These are phyloP conservation scores for Malacoraja senta DNA, from an alignment of 2,797 vertebrate genomes.

Conservation along the genomic window DNA sequence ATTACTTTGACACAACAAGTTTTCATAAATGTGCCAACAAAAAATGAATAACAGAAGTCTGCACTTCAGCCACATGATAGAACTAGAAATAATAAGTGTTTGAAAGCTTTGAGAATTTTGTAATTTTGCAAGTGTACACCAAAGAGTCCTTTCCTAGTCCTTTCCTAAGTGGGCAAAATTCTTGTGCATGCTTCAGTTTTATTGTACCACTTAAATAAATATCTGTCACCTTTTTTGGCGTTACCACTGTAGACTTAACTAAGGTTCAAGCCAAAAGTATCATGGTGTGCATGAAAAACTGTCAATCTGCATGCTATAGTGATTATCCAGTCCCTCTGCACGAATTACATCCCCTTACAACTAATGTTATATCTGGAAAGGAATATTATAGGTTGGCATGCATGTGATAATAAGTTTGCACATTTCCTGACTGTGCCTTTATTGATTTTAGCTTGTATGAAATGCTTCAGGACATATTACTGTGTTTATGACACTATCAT, in stretches of 20 bases:
- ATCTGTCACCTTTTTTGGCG: neutral
- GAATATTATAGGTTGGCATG: neutral
- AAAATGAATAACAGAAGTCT: conserved; percentile 27
- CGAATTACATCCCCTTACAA: neutral
- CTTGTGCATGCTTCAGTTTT: neutral
- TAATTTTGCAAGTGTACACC: neutral
- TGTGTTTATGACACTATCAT: neutral
- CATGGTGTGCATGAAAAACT: neutral
- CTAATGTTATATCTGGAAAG: neutral
- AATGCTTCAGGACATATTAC: neutral
- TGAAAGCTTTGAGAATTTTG: neutral
- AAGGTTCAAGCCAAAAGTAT: neutral
- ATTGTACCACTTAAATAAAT: conserved; percentile 5
- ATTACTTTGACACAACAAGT: neutral
- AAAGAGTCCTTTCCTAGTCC: neutral
- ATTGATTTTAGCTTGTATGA: neutral
- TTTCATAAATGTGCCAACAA: neutral
- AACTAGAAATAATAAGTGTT: conserved; percentile 7
- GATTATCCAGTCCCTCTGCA: neutral
- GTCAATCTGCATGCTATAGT: neutral
- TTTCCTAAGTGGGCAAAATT: neutral
- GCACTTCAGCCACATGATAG: neutral
- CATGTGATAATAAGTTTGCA: neutral
- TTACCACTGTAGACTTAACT: neutral
- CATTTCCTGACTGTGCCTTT: neutral